These are phyloP conservation scores for Pagrus major DNA, from an alignment of 2,113 vertebrate species.

Conservation along the genomic window DNA sequence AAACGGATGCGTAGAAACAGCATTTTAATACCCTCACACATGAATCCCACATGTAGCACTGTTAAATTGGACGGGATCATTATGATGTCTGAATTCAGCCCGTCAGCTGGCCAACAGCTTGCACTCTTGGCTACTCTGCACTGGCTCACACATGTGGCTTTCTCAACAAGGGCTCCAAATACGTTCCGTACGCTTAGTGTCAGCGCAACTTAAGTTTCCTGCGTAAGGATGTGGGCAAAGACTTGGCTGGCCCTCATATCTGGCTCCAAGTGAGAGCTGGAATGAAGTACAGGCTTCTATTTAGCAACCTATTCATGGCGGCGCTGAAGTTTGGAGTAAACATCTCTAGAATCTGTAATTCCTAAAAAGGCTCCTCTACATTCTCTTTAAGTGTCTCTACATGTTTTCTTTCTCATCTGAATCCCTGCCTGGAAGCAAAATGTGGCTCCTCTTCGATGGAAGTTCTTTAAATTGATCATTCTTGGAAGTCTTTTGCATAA, in stretches of 20 bases:
- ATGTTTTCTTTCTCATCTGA: conserved; percentile 24
- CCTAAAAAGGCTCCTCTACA: conserved; percentile 41
- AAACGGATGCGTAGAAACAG: conserved; percentile 74
- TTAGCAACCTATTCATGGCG: conserved; percentile 74
- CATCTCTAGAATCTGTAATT: conserved; percentile 65
- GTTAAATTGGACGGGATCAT: conserved; percentile 77
- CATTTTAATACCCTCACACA: conserved; percentile 73
- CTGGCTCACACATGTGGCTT: conserved; percentile 79
- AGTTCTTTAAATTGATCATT: neutral
- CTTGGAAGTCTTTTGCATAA: neutral
- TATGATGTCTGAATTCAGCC: conserved; percentile 78
- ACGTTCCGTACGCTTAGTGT: conserved; percentile 70
- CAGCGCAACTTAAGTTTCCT: conserved; percentile 76
- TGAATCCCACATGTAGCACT: conserved; percentile 77
- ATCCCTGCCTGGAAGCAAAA: conserved; percentile 7
- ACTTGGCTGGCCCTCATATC: conserved; percentile 68
- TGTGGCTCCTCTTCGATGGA: neutral
- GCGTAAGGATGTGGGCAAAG: conserved; percentile 79
- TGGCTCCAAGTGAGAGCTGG: conserved; percentile 66
- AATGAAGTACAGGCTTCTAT: conserved; percentile 68
- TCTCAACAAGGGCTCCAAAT: conserved; percentile 61
- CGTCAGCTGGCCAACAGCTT: conserved; percentile 80
- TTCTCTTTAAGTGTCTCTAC: conserved; percentile 6
- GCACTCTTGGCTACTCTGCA: conserved; percentile 70
- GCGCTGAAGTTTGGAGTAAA: conserved; percentile 69